phyloP scores from a whole-genome alignment of 2,888 invertebrate genomes.

The Chironomus riparius region DNA sequence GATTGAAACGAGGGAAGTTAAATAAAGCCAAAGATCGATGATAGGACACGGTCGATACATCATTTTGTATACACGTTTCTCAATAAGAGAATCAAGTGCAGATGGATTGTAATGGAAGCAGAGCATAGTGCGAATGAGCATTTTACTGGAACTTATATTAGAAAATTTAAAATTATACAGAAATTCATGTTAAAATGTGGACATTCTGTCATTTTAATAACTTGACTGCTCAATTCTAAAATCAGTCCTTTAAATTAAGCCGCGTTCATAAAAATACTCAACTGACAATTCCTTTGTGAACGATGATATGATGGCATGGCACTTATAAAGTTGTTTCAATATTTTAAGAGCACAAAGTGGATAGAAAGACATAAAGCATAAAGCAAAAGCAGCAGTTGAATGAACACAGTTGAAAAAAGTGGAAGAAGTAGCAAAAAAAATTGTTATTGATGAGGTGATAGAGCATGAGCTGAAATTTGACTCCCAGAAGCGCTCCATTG shows the following conservation, averaged over 20 bases:
- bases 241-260: no score
- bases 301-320: background rate
- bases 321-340: constrained; percentile 1
- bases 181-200: no score
- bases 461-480: constrained; percentile 6
- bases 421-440: background rate
- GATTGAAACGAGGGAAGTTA: background rate
- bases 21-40: background rate
- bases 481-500: background rate
- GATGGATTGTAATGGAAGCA: background rate
- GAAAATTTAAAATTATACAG: no score
- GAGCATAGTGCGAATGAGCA: no score
- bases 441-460: constrained; percentile 6
- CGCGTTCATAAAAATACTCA: no score
- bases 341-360: background rate
- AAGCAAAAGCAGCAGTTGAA: no score
- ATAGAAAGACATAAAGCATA: no score
- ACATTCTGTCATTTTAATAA: no score
- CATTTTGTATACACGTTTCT: background rate
- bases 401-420: background rate
- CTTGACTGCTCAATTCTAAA: no score
- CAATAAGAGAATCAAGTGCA: background rate
- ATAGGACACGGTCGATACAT: constrained; percentile 5
- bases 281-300: background rate
- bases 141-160: no score